phyloP scores from a whole-genome alignment of 2,888 invertebrate species.

The Drosophila melanocephala region DNA sequence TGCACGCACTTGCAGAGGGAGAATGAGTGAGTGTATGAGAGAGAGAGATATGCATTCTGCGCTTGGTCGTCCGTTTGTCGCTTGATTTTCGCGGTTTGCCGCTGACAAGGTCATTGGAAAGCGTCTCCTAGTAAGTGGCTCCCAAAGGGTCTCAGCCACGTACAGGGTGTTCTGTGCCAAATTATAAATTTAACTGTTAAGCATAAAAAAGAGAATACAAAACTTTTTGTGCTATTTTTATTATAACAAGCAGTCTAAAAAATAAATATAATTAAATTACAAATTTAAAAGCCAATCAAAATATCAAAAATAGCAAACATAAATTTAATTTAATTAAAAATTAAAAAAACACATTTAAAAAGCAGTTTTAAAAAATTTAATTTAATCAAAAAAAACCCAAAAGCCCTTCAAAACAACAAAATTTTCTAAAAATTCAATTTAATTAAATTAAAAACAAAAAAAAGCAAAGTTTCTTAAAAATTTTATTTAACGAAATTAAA shows the following conservation, averaged over 20 bases:
- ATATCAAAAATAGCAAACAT: not conserved
- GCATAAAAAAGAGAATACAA: not conserved
- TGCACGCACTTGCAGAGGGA: conserved; percentile 21
- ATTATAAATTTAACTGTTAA: not conserved
- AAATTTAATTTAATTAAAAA: not conserved
- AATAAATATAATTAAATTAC: not conserved
- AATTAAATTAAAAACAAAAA: not conserved
- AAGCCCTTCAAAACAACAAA: not conserved
- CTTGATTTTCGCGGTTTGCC: conserved; percentile 34
- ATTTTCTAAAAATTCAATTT: not conserved
- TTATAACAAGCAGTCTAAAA: not conserved
- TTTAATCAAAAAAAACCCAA: not conserved
- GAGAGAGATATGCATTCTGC: not conserved
- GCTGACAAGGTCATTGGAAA: conserved; percentile 80
- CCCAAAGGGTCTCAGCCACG: conserved; percentile 51
- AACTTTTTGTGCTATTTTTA: not conserved
- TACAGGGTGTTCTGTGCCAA: conserved; percentile 54
- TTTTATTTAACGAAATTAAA: not conserved
- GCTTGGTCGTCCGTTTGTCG: not conserved
- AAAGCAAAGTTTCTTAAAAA: not conserved
- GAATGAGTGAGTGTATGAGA: not conserved
- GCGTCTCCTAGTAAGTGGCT: conserved; percentile 50
- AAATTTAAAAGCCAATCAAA: not conserved
- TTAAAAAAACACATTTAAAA: not conserved
- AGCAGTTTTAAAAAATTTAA: not conserved